These are phyloP conservation scores for Carterocephalus palaemon DNA, from an alignment of 2,888 invertebrate species.

Conservation along the genomic window DNA sequence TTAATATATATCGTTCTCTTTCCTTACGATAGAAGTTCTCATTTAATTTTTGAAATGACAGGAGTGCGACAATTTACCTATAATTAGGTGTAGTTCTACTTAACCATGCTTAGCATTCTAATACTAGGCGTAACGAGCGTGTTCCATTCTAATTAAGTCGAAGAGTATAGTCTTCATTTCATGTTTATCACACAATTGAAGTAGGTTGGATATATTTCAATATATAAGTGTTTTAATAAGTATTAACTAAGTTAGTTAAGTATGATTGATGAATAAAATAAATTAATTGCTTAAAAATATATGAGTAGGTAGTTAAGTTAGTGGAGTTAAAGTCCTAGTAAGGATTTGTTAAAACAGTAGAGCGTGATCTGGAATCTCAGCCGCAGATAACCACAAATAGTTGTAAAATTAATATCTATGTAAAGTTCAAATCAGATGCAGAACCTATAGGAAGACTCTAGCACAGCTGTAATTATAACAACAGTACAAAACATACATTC, in stretches of 20 bases:
- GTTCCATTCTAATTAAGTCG: constrained; percentile 57
- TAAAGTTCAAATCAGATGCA: constrained; percentile 35
- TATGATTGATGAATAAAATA: too few species aligned
- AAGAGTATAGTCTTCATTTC: constrained; percentile 48
- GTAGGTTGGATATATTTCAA: constrained; percentile 34
- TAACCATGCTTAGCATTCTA: constrained; percentile 68
- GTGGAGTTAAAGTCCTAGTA: constrained; percentile 1
- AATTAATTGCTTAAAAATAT: constrained; percentile 4
- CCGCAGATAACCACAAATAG: too few species aligned
- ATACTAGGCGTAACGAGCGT: constrained; percentile 51
- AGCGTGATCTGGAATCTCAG: constrained; percentile 26
- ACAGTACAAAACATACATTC: constrained; percentile 32
- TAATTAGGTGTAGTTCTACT: constrained; percentile 64
- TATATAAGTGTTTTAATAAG: constrained; percentile 37
- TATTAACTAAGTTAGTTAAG: constrained; percentile 34
- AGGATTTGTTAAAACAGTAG: constrained; percentile 4
- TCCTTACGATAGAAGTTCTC: constrained; percentile 39
- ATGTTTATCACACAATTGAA: constrained; percentile 42
- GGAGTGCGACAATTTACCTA: constrained; percentile 45
- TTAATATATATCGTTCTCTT: constrained; percentile 64
- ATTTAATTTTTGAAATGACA: constrained; percentile 44
- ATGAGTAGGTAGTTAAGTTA: background rate
- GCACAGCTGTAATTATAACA: constrained; percentile 32
- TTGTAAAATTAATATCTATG: too few species aligned
- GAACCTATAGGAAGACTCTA: constrained; percentile 21